phyloP scores from a whole-genome alignment of 2,113 vertebrate genomes.

The Xyliphius kryptos region DNA sequence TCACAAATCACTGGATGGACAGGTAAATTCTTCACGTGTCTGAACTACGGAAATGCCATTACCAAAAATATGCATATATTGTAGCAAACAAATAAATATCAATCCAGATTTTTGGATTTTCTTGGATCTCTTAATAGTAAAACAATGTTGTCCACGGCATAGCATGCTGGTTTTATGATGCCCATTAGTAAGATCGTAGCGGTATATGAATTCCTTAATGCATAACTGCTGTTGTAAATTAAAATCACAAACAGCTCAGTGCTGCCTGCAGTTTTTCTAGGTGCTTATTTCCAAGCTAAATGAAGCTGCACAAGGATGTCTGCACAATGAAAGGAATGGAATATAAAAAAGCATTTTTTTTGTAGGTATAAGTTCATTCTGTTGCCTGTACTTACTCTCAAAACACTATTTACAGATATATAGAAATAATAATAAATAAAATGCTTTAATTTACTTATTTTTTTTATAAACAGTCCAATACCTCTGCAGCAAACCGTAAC shows the following conservation, averaged over 20 bases:
- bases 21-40: too few species aligned
- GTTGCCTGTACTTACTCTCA: too few species aligned
- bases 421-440: too few species aligned
- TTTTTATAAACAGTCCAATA: too few species aligned
- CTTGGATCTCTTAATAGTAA: slow-evolving; percentile 62
- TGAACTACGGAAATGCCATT: too few species aligned
- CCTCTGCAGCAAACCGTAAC: too few species aligned
- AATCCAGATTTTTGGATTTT: slow-evolving; percentile 31
- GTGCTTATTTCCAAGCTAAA: slow-evolving; percentile 80
- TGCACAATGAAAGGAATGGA: slow-evolving; percentile 36
- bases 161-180: slow-evolving; percentile 68
- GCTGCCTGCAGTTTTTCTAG: slow-evolving; percentile 78
- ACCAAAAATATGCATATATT: too few species aligned
- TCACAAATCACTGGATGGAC: too few species aligned
- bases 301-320: slow-evolving; percentile 86
- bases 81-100: slow-evolving; percentile 3
- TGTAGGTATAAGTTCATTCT: not conserved
- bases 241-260: slow-evolving; percentile 74
- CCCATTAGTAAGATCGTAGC: slow-evolving; percentile 70
- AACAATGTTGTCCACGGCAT: slow-evolving; percentile 64
- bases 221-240: slow-evolving; percentile 71
- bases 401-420: too few species aligned
- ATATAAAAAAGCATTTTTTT: not conserved
- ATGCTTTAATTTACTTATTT: too few species aligned
- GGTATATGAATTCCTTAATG: slow-evolving; percentile 76